Evolutionary conservation across 1,140 invertebrate genomes (phyloP).

Genomic region (Muscidifurax raptorellus): DNA sequence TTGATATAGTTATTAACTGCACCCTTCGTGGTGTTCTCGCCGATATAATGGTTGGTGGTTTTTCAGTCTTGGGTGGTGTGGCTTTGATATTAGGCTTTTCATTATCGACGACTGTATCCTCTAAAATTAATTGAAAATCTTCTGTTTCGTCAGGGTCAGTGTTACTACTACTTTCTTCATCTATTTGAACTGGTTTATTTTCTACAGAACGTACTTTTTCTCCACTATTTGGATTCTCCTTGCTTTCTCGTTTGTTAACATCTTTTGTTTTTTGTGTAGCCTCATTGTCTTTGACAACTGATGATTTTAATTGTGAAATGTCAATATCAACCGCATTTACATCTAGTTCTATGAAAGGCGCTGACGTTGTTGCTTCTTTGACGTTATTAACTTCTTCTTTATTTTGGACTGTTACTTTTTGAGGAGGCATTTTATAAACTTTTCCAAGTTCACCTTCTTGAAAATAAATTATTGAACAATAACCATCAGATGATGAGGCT

Average conservation of each 20-base stretch:
- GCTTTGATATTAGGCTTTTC: constrained; percentile 57
- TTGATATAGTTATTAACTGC: constrained; percentile 83
- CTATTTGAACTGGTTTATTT: constrained; percentile 10
- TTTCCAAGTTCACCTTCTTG: constrained; percentile 88
- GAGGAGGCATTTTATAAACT: constrained; percentile 72
- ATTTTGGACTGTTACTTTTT: constrained; percentile 58
- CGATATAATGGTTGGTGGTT: constrained; percentile 55
- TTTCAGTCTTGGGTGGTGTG: constrained; percentile 63
- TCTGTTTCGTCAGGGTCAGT: constrained; percentile 69
- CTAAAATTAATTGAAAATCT: constrained; percentile 82
- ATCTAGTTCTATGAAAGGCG: constrained; percentile 60
- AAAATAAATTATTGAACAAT: constrained; percentile 94
- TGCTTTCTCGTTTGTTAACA: constrained; percentile 58
- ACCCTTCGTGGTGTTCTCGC: constrained; percentile 81
- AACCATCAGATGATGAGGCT: constrained; percentile 96
- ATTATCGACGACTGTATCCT: constrained; percentile 72
- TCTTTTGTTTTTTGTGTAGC: constrained; percentile 41
- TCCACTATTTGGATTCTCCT: constrained; percentile 41
- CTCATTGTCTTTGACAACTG: background rate
- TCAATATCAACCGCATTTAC: constrained; percentile 72
- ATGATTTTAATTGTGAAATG: constrained; percentile 57
- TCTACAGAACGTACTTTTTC: constrained; percentile 49
- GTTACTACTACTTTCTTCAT: background rate
- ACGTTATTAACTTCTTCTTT: constrained; percentile 59
- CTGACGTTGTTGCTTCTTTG: constrained; percentile 33